Conservation (phyloP, 2,113 vertebrate species). For the Chaetorhynchus papuensis region DNA sequence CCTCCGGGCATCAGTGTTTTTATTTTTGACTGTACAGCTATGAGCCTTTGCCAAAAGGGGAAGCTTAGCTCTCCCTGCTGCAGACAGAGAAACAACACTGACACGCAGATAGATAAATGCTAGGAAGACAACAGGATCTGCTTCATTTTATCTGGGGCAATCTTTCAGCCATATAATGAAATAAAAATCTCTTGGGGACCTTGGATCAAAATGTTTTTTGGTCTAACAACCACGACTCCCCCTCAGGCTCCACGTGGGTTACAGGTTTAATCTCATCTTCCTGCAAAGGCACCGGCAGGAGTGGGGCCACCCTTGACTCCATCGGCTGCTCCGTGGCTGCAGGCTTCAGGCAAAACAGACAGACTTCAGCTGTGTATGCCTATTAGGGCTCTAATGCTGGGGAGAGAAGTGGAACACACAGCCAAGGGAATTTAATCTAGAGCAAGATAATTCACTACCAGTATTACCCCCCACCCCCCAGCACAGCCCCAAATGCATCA, state of each 20-base stretch:
- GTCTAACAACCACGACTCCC: not conserved
- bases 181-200: not conserved
- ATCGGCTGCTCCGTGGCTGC: not conserved
- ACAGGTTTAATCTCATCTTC: not conserved
- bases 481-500: not conserved
- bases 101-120: not conserved
- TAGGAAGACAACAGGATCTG: not conserved
- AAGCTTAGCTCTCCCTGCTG: not conserved
- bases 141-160: not conserved
- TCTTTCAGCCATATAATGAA: constrained; percentile 8
- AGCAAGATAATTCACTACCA: not conserved
- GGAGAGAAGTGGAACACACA: not conserved
- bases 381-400: not conserved
- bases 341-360: not conserved
- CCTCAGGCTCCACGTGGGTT: not conserved
- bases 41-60: accelerated
- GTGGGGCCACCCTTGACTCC: not conserved
- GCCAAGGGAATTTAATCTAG: not conserved
- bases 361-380: not conserved
- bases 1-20: not conserved
- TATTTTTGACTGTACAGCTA: not conserved
- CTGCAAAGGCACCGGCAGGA: not conserved
- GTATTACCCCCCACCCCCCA: not conserved
- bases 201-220: not conserved
- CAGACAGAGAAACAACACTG: not conserved